These are phyloP conservation scores for Drosophila mojavensis DNA, from an alignment of 1,140 invertebrate genomes.

Conservation along the genomic window DNA sequence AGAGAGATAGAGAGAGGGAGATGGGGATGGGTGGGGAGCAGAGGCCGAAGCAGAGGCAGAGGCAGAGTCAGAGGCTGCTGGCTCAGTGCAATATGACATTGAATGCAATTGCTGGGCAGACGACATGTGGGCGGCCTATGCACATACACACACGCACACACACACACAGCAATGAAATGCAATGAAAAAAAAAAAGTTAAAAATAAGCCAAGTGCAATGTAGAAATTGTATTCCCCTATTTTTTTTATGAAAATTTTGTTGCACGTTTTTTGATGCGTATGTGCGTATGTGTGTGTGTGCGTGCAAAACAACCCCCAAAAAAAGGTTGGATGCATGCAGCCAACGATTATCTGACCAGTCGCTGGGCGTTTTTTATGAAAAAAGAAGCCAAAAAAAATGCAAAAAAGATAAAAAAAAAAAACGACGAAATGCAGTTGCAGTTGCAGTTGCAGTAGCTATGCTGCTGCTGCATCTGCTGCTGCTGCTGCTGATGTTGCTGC, in stretches of 20 bases:
- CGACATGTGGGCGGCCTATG: constrained; percentile 31
- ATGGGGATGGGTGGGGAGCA: background rate
- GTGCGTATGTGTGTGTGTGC: constrained; percentile 27
- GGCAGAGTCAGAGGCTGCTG: background rate
- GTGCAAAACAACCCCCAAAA: constrained; percentile 76
- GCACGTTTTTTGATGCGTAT: constrained; percentile 41
- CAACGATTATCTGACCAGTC: constrained; percentile 53
- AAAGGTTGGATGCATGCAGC: constrained; percentile 54
- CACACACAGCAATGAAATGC: background rate
- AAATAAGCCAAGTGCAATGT: constrained; percentile 75
- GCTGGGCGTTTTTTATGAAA: constrained; percentile 69
- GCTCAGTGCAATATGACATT: constrained; percentile 49
- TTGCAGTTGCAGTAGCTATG: constrained; percentile 11
- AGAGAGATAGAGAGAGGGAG: background rate
- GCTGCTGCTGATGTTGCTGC: background rate
- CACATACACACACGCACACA: constrained; percentile 7
- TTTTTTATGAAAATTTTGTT: constrained; percentile 42
- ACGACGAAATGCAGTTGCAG: constrained; percentile 37
- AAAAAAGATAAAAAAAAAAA: constrained; percentile 29
- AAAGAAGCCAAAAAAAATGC: constrained; percentile 12
- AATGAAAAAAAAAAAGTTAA: constrained; percentile 62
- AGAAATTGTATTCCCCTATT: constrained; percentile 72
- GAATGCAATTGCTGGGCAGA: constrained; percentile 52
- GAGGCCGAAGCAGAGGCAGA: background rate
- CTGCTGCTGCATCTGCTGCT: constrained; percentile 9